Conservation (phyloP, 2,113 vertebrate genomes). For the Melanerpes formicivorus region DNA sequence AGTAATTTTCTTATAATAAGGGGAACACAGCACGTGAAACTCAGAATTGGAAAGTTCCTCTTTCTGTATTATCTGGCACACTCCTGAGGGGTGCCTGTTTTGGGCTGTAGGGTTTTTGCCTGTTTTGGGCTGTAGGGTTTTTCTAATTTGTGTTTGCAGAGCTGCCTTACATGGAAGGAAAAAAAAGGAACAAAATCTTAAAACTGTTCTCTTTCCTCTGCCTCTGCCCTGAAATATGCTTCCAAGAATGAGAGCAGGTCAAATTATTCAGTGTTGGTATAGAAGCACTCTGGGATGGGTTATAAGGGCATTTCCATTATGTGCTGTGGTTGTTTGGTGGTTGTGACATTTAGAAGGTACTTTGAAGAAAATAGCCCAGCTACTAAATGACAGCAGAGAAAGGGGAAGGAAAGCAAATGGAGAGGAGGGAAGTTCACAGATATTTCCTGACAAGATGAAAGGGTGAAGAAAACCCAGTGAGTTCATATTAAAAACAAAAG, state of each 20-base stretch:
- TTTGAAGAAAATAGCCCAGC: slow-evolving; percentile 52
- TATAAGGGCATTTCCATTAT: slow-evolving; percentile 59
- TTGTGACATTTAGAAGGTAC: slow-evolving; percentile 62
- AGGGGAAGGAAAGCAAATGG: slow-evolving; percentile 57
- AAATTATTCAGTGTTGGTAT: slow-evolving; percentile 12
- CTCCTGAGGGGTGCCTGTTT: background rate
- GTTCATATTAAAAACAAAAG: slow-evolving; percentile 39
- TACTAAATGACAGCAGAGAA: slow-evolving; percentile 56
- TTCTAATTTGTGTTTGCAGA: background rate
- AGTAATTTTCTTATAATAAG: slow-evolving; percentile 11
- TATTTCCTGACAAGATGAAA: slow-evolving; percentile 61
- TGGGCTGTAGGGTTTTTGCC: background rate
- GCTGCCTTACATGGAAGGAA: slow-evolving; percentile 5
- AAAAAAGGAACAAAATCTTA: slow-evolving; percentile 43
- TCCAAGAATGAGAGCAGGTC: slow-evolving; percentile 5
- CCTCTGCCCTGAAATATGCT: background rate
- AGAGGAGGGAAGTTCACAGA: slow-evolving; percentile 51
- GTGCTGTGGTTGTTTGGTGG: slow-evolving; percentile 37
- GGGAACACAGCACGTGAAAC: background rate
- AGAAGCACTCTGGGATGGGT: slow-evolving; percentile 38
- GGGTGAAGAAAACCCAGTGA: slow-evolving; percentile 19
- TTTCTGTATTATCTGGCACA: background rate
- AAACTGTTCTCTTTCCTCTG: background rate
- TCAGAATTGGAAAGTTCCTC: background rate
- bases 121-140: slow-evolving; percentile 26